A percentile compares a stretch with the other conserved stretches of the same genome.
These are phyloP conservation scores for Hylaeus anthracinus DNA, from an alignment of 1,140 invertebrate species.

Conservation along the genomic window DNA sequence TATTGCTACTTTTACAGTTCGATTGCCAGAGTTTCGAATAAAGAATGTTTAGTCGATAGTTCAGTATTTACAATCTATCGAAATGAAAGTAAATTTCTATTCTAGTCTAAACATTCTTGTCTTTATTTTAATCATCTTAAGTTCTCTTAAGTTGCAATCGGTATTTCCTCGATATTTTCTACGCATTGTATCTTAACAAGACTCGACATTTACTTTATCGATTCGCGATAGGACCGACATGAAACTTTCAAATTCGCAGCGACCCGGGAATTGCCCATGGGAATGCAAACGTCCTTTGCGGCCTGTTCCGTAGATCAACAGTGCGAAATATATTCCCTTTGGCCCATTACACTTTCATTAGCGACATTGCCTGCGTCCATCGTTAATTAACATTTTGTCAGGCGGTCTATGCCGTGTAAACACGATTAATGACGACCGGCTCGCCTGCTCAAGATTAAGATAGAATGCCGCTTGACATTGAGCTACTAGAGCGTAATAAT, in stretches of 20 bases:
- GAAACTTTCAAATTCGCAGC: constrained; percentile 3
- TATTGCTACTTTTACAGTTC: too few relatives aligned
- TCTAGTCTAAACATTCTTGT: too few relatives aligned
- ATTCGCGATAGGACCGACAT: not conserved
- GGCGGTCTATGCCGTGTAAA: not conserved
- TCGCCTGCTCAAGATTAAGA: not conserved
- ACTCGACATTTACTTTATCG: too few relatives aligned
- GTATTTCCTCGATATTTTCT: too few relatives aligned
- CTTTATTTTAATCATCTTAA: too few relatives aligned
- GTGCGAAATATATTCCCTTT: constrained; percentile 7
- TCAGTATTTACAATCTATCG: too few relatives aligned
- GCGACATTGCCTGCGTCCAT: not conserved
- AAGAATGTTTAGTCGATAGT: too few relatives aligned
- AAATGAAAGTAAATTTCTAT: too few relatives aligned
- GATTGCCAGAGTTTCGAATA: too few relatives aligned
- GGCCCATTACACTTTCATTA: constrained; percentile 37
- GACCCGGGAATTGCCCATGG: constrained; percentile 24
- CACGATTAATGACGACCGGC: constrained; percentile 4
- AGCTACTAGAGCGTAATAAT: constrained; percentile 23
- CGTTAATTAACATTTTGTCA: constrained; percentile 38
- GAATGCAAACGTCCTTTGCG: constrained; percentile 8
- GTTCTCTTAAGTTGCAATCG: not conserved
- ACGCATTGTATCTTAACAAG: too few relatives aligned
- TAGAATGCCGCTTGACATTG: constrained; percentile 33
- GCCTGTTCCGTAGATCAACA: not conserved